phyloP scores from a whole-genome alignment of 2,113 vertebrate species.

The Erythrocercus mccallii region DNA sequence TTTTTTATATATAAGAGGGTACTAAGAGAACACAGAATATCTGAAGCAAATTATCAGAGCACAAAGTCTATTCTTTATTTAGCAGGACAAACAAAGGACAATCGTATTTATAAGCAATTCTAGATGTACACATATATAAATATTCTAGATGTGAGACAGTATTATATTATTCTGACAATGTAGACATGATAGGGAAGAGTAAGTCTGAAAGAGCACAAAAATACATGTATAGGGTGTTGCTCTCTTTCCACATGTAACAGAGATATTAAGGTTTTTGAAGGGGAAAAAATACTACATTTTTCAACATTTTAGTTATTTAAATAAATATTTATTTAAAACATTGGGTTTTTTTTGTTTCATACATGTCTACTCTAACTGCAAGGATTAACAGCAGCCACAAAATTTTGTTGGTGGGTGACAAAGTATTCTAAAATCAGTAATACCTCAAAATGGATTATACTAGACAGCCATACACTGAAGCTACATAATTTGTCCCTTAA shows the following conservation, averaged over 20 bases:
- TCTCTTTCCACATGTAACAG: background rate
- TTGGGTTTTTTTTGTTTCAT: background rate
- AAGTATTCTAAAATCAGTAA: background rate
- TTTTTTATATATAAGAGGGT: background rate
- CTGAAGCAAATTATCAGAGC: background rate
- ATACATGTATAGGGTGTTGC: background rate
- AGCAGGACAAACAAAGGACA: background rate
- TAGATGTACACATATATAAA: background rate
- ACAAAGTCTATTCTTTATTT: background rate
- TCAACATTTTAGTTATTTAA: background rate
- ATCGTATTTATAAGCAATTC: background rate
- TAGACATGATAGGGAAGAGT: background rate
- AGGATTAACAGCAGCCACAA: background rate
- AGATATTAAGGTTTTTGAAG: background rate
- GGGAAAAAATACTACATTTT: rapidly evolving
- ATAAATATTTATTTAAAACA: background rate
- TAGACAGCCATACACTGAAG: background rate
- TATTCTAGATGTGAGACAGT: background rate
- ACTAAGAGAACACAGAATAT: background rate
- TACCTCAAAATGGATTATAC: background rate
- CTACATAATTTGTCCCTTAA: background rate
- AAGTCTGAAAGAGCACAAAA: background rate
- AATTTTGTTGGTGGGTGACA: background rate
- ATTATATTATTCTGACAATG: background rate
- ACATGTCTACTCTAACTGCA: background rate